Conservation (phyloP, 2,113 vertebrate species). For the Elanus axillaris region DNA sequence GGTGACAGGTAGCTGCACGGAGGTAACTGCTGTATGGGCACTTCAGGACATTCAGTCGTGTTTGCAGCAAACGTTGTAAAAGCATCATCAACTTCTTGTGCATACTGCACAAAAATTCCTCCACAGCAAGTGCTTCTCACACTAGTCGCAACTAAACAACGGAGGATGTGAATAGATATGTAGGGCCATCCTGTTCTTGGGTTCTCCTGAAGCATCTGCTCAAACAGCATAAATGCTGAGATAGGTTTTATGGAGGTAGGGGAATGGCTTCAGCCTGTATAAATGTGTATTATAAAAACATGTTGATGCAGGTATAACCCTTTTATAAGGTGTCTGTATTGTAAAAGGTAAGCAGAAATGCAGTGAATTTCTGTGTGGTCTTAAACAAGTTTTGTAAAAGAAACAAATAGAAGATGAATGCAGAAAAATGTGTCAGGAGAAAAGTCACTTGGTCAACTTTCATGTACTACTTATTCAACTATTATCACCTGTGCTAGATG, state of each 20-base stretch:
- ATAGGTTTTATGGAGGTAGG: neutral
- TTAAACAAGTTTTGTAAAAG: neutral
- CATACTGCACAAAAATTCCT: neutral
- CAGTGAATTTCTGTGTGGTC: neutral
- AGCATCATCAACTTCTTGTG: rapidly evolving
- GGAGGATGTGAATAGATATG: neutral
- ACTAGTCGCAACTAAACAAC: neutral
- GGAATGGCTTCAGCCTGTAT: neutral
- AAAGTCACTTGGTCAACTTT: neutral
- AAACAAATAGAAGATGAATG: neutral
- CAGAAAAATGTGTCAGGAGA: neutral
- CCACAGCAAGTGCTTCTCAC: neutral
- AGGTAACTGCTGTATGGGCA: neutral
- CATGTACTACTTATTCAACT: neutral
- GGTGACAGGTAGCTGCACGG: neutral
- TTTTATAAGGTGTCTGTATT: neutral
- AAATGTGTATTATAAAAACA: neutral
- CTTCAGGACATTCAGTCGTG: neutral
- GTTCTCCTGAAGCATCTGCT: neutral
- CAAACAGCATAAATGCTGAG: neutral
- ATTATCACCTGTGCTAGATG: neutral
- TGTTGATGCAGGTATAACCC: neutral
- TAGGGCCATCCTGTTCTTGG: neutral
- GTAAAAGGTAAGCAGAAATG: neutral
- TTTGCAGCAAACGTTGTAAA: neutral